Conservation (phyloP, 2,113 vertebrate species). For the Ptilorrhoa leucosticta region DNA sequence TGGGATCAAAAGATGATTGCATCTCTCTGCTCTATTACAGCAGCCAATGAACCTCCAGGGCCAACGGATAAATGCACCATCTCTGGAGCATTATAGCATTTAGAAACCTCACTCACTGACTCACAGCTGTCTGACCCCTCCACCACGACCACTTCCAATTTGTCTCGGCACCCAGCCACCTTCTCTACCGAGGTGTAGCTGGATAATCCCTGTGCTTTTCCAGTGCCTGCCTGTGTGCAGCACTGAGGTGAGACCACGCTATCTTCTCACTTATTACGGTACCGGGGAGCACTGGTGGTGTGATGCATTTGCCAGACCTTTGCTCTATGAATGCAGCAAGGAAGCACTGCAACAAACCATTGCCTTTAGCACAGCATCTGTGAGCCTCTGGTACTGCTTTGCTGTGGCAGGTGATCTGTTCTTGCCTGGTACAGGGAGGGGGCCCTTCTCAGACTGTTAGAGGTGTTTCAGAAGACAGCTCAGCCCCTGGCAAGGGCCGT, state of each 20-base stretch:
- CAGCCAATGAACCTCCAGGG: slow-evolving; percentile 38
- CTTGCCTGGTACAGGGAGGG: neutral
- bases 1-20: slow-evolving; percentile 30
- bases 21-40: slow-evolving; percentile 45
- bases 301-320: neutral
- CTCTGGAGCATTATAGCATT: neutral
- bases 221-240: neutral
- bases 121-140: neutral
- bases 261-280: neutral
- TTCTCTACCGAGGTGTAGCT: neutral
- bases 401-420: neutral
- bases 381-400: neutral
- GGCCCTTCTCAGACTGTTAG: neutral
- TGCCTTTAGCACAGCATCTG: neutral
- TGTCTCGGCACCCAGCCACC: neutral
- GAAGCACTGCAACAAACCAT: neutral
- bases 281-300: neutral
- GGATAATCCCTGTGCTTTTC: neutral
- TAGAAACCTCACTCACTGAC: neutral
- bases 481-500: neutral
- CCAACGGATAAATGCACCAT: slow-evolving; percentile 35
- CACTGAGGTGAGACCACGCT: neutral
- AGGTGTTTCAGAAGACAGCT: neutral
- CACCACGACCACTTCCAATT: neutral
- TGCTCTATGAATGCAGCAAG: neutral